A percentile compares a stretch with the other conserved stretches of the same genome.
Evolutionary conservation across 2,888 invertebrate genomes (phyloP).

Genomic region (Zele albiditarsus): DNA sequence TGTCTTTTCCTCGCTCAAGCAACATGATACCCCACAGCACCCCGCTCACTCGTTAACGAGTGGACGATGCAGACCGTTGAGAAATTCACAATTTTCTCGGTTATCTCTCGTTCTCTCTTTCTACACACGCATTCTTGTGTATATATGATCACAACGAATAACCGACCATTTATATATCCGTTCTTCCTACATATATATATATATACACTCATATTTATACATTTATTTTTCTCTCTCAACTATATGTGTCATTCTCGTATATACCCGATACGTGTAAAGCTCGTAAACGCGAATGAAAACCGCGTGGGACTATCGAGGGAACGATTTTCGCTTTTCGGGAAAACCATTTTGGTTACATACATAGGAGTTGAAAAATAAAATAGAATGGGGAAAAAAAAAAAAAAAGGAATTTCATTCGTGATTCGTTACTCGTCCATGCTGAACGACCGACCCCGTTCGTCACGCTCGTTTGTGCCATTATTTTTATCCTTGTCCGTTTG

Average conservation of each 20-base stretch:
- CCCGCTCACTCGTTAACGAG: slow-evolving; percentile 36
- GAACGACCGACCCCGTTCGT: slow-evolving; percentile 27
- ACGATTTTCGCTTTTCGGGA: slow-evolving; percentile 5
- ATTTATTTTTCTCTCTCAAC: background rate
- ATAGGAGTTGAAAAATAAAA: background rate
- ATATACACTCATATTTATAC: background rate
- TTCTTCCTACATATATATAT: background rate
- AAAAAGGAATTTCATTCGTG: slow-evolving; percentile 20
- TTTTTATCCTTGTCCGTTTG: slow-evolving; percentile 31
- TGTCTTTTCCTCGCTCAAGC: slow-evolving; percentile 10
- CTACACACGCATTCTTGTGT: background rate
- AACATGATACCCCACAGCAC: slow-evolving; percentile 25
- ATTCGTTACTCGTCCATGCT: slow-evolving; percentile 27
- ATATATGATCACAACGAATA: background rate
- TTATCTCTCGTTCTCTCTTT: slow-evolving; percentile 23
- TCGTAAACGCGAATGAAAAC: background rate
- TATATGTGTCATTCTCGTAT: background rate
- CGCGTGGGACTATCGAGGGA: slow-evolving; percentile 3
- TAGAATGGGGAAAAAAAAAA: background rate
- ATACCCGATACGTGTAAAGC: background rate
- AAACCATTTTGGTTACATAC: background rate
- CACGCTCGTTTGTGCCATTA: slow-evolving; percentile 34
- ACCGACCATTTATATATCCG: slow-evolving; percentile 2
- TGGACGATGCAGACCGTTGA: slow-evolving; percentile 33
- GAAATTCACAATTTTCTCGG: slow-evolving; percentile 31